Base-by-base conservation (phyloP, 1,140 invertebrate species). In the Hylaeus anthracinus region DNA sequence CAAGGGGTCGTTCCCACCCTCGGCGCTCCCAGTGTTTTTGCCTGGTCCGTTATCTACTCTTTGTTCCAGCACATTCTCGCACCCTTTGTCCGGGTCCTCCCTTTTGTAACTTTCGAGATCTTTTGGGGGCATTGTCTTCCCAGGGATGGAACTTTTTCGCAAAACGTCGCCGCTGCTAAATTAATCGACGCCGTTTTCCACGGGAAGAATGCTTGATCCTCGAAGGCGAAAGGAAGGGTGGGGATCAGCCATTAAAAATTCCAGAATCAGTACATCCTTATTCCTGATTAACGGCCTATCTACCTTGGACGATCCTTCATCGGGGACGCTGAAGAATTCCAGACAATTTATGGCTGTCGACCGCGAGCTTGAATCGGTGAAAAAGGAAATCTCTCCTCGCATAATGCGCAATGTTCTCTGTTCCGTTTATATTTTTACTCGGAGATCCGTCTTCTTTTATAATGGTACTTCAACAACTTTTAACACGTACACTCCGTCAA, bases 191-290 rank as follows among this genome's bases (percentile, higher is more conserved):
- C 72, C 83, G 69, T 43, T 83, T 70, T 83, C 77, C 82, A 41
- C 75, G 81, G 43, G 67, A 26, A 71, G 51, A 75, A 67, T 5
- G 55, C 64, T 51, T 2, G 39, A 14, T 15, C 14, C 26, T 26
- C 26, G 26, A 26, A 26, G 26, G 26, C 0, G 48, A 5, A 3
- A 4, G 41, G 12, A 12, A 53, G 56, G 71, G 77, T 5, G 56
- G 60, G 72, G 79, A 86, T 87, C 86, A 83, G 74, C 86, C 85
- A 87, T 87, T 87, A 87, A 87, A 87, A 87, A 87, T 87, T 87
- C 85, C 82, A 84, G 85, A 87, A 87, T 87, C 86, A 87, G 84
- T 86, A 72, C 79, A 71, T 83, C 71, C 85, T 84, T 60, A 45
- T 63, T 69, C 26, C 85, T 86, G 85, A 87, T 87, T 87, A 87